These are phyloP conservation scores for Malthinus flaveolus DNA, from an alignment of 2,888 invertebrate species.

Conservation along the genomic window DNA sequence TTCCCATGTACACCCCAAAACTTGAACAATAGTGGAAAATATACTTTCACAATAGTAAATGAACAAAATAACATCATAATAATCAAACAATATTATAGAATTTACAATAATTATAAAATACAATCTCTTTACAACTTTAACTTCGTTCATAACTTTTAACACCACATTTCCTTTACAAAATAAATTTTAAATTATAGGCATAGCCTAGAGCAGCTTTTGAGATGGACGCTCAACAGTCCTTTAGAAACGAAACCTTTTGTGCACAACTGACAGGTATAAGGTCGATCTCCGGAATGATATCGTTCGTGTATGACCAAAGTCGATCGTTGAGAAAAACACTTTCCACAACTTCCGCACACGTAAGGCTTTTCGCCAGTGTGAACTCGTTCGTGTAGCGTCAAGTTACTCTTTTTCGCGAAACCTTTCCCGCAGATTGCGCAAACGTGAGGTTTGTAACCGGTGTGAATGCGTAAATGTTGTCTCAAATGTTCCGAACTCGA, in stretches of 20 bases:
- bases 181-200: too few relatives aligned
- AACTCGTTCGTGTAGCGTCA: conserved; percentile 62
- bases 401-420: conserved; percentile 62
- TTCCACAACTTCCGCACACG: conserved; percentile 45
- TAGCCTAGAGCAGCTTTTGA: conserved; percentile 50
- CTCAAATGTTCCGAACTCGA: conserved; percentile 55
- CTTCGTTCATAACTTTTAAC: neutral
- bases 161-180: neutral
- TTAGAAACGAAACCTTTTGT: conserved; percentile 61
- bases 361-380: conserved; percentile 65
- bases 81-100: too few relatives aligned
- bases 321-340: conserved; percentile 62
- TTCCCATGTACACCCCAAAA: too few relatives aligned
- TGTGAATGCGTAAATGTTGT: conserved; percentile 58
- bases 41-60: too few relatives aligned
- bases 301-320: conserved; percentile 63
- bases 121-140: too few relatives aligned
- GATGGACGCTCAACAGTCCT: conserved; percentile 60
- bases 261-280: conserved; percentile 58
- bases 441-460: conserved; percentile 55
- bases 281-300: conserved; percentile 61
- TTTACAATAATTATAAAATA: too few relatives aligned
- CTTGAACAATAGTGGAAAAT: too few relatives aligned
- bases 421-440: conserved; percentile 53
- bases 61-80: too few relatives aligned